Percentiles rank a stretch among this genome's conserved stretches.
Evolutionary conservation across 2,888 invertebrate species (phyloP).

Genomic region (Drosophila ezoana): DNA sequence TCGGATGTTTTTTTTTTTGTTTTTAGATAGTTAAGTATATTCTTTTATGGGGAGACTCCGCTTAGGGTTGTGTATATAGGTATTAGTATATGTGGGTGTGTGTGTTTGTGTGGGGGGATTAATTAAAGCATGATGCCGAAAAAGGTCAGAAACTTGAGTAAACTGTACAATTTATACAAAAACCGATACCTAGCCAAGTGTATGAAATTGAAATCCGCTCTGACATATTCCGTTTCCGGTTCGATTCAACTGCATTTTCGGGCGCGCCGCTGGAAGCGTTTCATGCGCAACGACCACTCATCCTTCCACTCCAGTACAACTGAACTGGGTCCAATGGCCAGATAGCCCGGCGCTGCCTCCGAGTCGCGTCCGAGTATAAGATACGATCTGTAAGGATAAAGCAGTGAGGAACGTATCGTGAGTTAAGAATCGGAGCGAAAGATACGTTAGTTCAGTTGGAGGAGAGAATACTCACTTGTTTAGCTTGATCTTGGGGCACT

Average conservation of each 20-base stretch:
- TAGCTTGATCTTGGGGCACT: conserved; percentile 83
- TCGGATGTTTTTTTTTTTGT: conserved; percentile 8
- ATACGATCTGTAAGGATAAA: conserved; percentile 76
- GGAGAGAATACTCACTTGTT: conserved; percentile 80
- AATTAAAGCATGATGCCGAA: conserved; percentile 84
- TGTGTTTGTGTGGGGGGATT: conserved; percentile 24
- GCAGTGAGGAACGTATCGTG: too few relatives aligned
- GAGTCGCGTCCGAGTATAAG: conserved; percentile 83
- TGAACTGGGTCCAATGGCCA: conserved; percentile 83
- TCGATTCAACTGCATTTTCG: conserved; percentile 85
- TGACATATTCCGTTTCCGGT: conserved; percentile 85
- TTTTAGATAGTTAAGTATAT: conserved; percentile 4
- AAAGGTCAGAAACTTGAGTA: conserved; percentile 84
- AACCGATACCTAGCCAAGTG: conserved; percentile 84
- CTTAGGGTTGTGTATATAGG: conserved; percentile 21
- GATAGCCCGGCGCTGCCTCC: conserved; percentile 83
- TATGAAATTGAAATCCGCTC: conserved; percentile 84
- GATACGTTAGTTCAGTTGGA: neutral
- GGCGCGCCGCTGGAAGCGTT: conserved; percentile 84
- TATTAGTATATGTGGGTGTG: conserved; percentile 4
- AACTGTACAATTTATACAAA: conserved; percentile 85
- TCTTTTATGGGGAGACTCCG: conserved; percentile 30
- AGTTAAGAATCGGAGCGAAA: neutral
- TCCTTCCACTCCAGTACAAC: conserved; percentile 84
- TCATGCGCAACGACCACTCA: conserved; percentile 84